A percentile compares a stretch with the other conserved stretches of the same genome.
phyloP scores from a whole-genome alignment of 2,888 invertebrate genomes.

The Hartigia nigra region DNA sequence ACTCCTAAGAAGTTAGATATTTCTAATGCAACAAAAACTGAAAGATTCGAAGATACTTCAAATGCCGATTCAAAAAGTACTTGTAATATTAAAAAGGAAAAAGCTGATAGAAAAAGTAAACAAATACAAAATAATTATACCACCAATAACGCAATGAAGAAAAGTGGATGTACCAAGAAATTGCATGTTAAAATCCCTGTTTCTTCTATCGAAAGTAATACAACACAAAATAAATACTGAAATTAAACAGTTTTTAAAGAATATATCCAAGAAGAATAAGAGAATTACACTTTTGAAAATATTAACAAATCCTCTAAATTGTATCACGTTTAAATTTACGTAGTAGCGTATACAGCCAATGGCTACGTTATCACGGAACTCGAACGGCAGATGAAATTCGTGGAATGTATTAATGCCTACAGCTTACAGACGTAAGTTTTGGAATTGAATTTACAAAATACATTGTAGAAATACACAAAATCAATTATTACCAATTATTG shows the following conservation, averaged over 20 bases:
- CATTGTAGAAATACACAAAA: no score
- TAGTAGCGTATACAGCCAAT: no score
- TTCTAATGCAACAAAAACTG: background rate
- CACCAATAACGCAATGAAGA: background rate
- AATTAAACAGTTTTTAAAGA: background rate
- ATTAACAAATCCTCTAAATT: background rate
- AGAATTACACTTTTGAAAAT: background rate
- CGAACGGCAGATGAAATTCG: no score
- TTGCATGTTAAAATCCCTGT: background rate
- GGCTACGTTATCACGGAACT: no score
- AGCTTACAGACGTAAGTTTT: no score
- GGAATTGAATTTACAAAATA: no score
- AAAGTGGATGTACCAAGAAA: background rate
- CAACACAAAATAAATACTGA: background rate
- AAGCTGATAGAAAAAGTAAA: background rate
- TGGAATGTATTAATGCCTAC: no score
- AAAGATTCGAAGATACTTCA: background rate
- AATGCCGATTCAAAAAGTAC: background rate
- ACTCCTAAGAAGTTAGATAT: background rate
- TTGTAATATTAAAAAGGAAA: background rate
- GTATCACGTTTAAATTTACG: background rate
- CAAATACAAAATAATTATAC: background rate
- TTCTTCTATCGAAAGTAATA: background rate
- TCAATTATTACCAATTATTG: no score
- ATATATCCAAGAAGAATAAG: background rate